Evolutionary conservation across 2,888 invertebrate genomes (phyloP).

Genomic region (Coecobrya sp.): DNA sequence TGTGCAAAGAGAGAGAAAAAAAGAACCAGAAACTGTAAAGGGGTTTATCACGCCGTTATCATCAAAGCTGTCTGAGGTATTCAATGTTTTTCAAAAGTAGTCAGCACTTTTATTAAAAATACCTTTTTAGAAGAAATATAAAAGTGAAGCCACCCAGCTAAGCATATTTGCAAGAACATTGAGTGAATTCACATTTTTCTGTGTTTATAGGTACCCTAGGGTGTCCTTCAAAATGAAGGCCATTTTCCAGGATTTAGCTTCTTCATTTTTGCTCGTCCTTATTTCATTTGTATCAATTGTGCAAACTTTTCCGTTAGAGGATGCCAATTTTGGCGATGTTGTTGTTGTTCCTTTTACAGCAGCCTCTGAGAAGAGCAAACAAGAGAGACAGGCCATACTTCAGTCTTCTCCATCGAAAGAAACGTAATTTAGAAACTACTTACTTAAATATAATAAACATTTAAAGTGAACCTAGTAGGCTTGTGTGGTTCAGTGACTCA

Average conservation of each 20-base stretch:
- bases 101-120: not conserved
- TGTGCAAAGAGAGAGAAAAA: not conserved
- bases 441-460: not conserved
- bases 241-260: slow-evolving; percentile 13
- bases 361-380: slow-evolving; percentile 55
- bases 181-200: not conserved
- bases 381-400: slow-evolving; percentile 60
- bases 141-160: not conserved
- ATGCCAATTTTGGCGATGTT: not conserved
- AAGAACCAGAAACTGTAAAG: not conserved
- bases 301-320: slow-evolving; percentile 26
- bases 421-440: slow-evolving; percentile 60
- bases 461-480: not conserved
- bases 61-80: not conserved
- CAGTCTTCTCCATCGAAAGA: slow-evolving; percentile 73
- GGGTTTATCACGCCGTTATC: not conserved
- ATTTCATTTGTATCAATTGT: slow-evolving; percentile 1
- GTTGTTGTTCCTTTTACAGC: not conserved
- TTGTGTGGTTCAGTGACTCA: slow-evolving; percentile 26
- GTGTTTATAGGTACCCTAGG: not conserved
- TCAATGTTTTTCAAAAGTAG: not conserved
- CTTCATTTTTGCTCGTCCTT: slow-evolving; percentile 13
- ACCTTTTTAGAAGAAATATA: not conserved
- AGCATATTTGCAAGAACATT: not conserved
- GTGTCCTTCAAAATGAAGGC: slow-evolving; percentile 24